Percentiles rank a stretch among this genome's conserved stretches.
These are phyloP conservation scores for Drosophila fuyamai DNA, from an alignment of 1,140 invertebrate genomes.

Conservation along the genomic window DNA sequence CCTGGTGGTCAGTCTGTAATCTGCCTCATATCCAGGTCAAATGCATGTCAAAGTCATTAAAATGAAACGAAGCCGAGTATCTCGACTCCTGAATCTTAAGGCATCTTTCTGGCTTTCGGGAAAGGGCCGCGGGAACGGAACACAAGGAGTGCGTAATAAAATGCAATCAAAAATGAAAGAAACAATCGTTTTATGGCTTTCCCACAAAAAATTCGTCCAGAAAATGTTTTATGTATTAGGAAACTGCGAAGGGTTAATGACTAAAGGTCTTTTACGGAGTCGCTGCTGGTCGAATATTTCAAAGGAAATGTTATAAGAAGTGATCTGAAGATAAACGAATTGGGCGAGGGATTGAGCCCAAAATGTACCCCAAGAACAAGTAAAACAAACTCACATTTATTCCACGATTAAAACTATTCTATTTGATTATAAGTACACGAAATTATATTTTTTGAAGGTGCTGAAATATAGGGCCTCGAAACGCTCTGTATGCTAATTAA, in stretches of 20 bases:
- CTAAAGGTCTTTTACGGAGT: slow-evolving; percentile 5
- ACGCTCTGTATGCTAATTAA: slow-evolving; percentile 59
- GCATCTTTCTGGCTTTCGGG: slow-evolving; percentile 26
- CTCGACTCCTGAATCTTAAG: slow-evolving; percentile 48
- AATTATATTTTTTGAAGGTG: no score
- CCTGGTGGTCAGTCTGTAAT: slow-evolving; percentile 51
- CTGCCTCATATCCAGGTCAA: slow-evolving; percentile 52
- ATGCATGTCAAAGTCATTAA: slow-evolving; percentile 77
- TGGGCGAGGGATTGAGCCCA: background rate
- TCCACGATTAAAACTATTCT: no score
- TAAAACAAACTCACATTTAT: no score
- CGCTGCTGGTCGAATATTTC: slow-evolving; percentile 29
- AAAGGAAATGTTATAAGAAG: slow-evolving; percentile 23
- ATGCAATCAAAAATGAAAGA: slow-evolving; percentile 61
- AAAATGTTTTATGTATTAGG: slow-evolving; percentile 68
- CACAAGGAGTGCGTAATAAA: slow-evolving; percentile 58
- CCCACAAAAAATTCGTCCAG: slow-evolving; percentile 49
- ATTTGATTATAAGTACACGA: no score
- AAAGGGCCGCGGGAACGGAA: slow-evolving; percentile 14
- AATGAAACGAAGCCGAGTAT: slow-evolving; percentile 32
- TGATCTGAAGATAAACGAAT: slow-evolving; percentile 23
- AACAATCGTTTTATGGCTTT: slow-evolving; percentile 56
- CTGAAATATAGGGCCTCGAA: background rate
- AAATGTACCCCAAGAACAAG: background rate
- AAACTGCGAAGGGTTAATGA: slow-evolving; percentile 69